phyloP scores from a whole-genome alignment of 1,140 invertebrate genomes.

The Plodia interpunctella region DNA sequence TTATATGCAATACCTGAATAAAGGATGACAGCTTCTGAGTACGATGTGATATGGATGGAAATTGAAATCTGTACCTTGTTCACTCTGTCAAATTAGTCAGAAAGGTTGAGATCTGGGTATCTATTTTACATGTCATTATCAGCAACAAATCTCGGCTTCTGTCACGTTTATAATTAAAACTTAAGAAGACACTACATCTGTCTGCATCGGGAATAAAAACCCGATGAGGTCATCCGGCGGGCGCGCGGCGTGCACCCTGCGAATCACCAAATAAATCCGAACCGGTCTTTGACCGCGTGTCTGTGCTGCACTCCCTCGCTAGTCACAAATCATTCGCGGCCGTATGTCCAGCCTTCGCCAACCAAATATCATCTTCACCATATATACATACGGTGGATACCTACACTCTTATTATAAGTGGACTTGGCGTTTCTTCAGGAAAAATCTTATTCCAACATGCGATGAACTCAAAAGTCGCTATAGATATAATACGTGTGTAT shows the following conservation, averaged over 20 bases:
- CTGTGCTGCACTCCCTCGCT: constrained; percentile 41
- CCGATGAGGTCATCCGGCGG: constrained; percentile 54
- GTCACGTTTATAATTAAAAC: constrained; percentile 11
- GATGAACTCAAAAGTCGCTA: too few relatives aligned
- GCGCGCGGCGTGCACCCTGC: constrained; percentile 33
- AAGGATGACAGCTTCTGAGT: too few relatives aligned
- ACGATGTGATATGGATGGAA: too few relatives aligned
- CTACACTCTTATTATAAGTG: not conserved
- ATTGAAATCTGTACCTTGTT: too few relatives aligned
- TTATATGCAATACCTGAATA: too few relatives aligned
- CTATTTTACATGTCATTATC: not conserved
- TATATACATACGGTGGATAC: not conserved
- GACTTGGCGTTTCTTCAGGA: too few relatives aligned
- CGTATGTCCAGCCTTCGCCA: not conserved
- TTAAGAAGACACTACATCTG: not conserved
- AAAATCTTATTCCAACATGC: too few relatives aligned
- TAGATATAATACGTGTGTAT: too few relatives aligned
- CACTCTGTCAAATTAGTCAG: too few relatives aligned
- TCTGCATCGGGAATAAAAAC: constrained; percentile 22
- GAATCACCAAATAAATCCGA: constrained; percentile 49
- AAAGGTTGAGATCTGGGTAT: not conserved
- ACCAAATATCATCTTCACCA: not conserved
- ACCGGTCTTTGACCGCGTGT: constrained; percentile 66
- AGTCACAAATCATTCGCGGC: not conserved
- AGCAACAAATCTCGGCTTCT: constrained; percentile 2